Base-by-base conservation (phyloP, 2,113 vertebrate genomes). In the Chrysemys picta region DNA sequence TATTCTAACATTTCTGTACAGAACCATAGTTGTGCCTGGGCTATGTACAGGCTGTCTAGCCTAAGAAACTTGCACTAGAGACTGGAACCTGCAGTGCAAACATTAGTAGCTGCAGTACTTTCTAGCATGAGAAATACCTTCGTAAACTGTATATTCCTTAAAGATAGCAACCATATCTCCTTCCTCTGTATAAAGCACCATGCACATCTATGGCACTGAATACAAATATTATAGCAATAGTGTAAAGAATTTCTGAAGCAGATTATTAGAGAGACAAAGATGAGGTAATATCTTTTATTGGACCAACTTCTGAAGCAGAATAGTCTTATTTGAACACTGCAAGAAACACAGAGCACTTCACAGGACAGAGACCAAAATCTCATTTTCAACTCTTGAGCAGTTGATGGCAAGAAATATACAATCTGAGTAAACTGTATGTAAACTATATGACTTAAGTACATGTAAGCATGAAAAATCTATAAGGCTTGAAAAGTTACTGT, bases 81-180 rank as follows among this genome's bases (percentile, higher is more conserved):
- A 12, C 85, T 25, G 29, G 29, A 92, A 84, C 87, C 35, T 79
- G 29, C 8, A 47, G 45, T 47, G 45, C 47, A 95, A 88, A 87
- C 90, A 22, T 38, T 35, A 72, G 19, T 72, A 72, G 65, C 31
- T 19, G 65, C n/a, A 47, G 5, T 83, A 25, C 12, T 88, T 75
- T 91, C 42, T 56, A 25, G 29, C 45, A 50, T 82, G 54, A 72
- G 69, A 93, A 93, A 45, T 8, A 49, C 17, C 5, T 4, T 78
- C 81, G 78, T 69, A 78, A 93, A 89, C 17, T 2, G 65, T 69
- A 65, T 76, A 8, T 27, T 89, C 38, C 31, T 81, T 69, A 59
- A 88, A 38, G 17, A 25, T 17, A 8, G 59, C 4, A 6, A 65
- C 80, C 29, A 19, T 0, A 1, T 12, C 42, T 1, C 5, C 42